Evolutionary conservation across 2,797 vertebrate genomes (phyloP), one percentile per base, ranked within the genome.

Genomic region (Graptemys geographica): DNA sequence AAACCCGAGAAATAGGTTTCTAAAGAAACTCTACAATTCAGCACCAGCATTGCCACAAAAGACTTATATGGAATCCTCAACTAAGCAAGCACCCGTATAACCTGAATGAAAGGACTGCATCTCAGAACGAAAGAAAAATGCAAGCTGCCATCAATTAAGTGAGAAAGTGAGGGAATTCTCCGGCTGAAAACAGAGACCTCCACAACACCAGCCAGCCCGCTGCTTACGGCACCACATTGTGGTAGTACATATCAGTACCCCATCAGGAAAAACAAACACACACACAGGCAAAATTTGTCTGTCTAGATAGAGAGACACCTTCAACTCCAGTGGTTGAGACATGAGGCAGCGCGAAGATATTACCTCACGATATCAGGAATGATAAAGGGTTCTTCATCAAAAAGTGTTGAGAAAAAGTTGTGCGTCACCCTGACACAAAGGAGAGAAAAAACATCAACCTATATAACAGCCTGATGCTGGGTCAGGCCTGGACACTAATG

Each of bases 171-270:
- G 47, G 33, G 33, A 88, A 88, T 33, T 83, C 57, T 12, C 2
- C 5, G 27, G 6, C 10, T 69, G 55, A 41, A 59, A 79, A 33
- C 1, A 83, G 37, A 31, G 11, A 25, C 87, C 11, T 6, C 65
- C n/a, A 37, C 21, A 41, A 41, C 65, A 72, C 65, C n/a, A 1
- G 25, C 85, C 44, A 52, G 76, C 16, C 1, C 41, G 33, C 2
- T 6, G 5, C 3, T 6, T 59, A 8, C 31, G 81, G 8, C 37
- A 31, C 27, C 7, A 0, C 0, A 0, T 6, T 37, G 12, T n/a
- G 3, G 7, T 72, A 6, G 2, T 47, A 44, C 19, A 72, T 23
- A 41, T 51, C 23, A 19, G 41, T 23, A 4, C 25, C 8, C 27
- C 53, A 41, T 1, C 12, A 76, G n/a, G 19, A 37, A 90, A 59